Percentiles rank a stretch among this genome's conserved stretches.
phyloP scores from a whole-genome alignment of 2,113 vertebrate genomes.

The Nesogale talazaci region DNA sequence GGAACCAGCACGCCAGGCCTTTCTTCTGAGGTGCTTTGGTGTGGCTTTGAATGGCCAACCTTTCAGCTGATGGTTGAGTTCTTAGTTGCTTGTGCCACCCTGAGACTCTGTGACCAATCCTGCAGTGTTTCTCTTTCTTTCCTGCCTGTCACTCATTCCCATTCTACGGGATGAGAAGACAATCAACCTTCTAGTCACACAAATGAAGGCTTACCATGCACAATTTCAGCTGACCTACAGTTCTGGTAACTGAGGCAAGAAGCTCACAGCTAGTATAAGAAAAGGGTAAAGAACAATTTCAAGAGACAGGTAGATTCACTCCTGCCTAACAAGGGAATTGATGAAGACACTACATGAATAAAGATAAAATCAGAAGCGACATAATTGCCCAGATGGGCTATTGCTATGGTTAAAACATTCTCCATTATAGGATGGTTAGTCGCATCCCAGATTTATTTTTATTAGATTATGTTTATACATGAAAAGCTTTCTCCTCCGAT shows the following conservation, averaged over 20 bases:
- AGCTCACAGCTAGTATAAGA: not conserved
- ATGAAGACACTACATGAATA: constrained; percentile 1
- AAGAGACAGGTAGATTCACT: not conserved
- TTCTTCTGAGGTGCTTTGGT: not conserved
- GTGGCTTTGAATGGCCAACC: not conserved
- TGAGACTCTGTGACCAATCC: not conserved
- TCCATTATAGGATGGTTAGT: constrained; percentile 38
- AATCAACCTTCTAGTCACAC: not conserved
- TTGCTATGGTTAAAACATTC: constrained; percentile 45
- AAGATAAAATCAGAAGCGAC: constrained; percentile 52
- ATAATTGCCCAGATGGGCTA: not conserved
- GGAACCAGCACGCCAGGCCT: not conserved
- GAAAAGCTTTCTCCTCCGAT: constrained; percentile 51
- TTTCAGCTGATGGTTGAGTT: not conserved
- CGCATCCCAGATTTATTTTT: constrained; percentile 60
- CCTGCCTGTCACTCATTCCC: not conserved
- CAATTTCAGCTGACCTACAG: not conserved
- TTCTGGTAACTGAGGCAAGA: constrained; percentile 27
- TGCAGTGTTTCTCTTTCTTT: not conserved
- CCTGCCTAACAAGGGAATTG: not conserved
- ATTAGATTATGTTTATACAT: constrained; percentile 61
- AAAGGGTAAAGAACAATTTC: not conserved
- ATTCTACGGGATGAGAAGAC: not conserved
- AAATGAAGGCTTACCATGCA: constrained; percentile 18
- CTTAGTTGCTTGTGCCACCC: not conserved